Base-by-base conservation (phyloP, 2,888 invertebrate species). In the Campopleginae sp. region DNA sequence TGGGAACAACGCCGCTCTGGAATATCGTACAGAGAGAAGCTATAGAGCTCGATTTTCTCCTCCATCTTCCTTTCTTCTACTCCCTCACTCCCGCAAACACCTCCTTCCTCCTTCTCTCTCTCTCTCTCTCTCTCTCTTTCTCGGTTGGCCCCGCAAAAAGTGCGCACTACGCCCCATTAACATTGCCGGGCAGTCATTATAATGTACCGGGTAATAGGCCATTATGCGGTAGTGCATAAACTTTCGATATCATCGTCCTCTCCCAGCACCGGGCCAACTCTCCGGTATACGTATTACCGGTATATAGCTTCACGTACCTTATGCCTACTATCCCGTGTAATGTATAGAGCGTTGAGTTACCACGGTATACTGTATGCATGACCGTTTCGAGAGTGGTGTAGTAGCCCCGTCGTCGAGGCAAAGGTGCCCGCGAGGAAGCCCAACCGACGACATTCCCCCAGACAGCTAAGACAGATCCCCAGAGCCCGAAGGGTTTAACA, bases 201-300 rank as follows among this genome's bases (percentile, higher is more conserved):
- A 90, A 91, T 89, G 89, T 88, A 80, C 87, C 87, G 81, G 89
- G 89, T 91, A 92, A 92, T 90, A 89, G 90, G 89, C 90, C 84
- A 90, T 90, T 91, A 91, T 89, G 87, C 84, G 84, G 77, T 80
- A 77, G 87, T 85, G 87, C 88, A 89, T 89, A 90, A 90, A 89
- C 88, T 89, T 89, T 89, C 89, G 89, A 90, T 90, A 90, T 90
- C 89, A 89, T 90, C 90, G 86, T 82, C 70, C 79, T 82, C 79
- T 82, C 77, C 31, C 71, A 71, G 63, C 65, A 31, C 75, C 65
- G 63, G 38, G 46, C 42, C 70, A 71, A 82, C 63, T 44, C 71
- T 58, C 44, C 75, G 38, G 54, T 58, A 48, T 61, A 80, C 65
- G 54, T 80, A 77, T 79, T 66, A 65, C 63, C 23, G 5, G 71